Conservation (phyloP, 2,113 vertebrate genomes). For the Pangasianodon hypophthalmus region DNA sequence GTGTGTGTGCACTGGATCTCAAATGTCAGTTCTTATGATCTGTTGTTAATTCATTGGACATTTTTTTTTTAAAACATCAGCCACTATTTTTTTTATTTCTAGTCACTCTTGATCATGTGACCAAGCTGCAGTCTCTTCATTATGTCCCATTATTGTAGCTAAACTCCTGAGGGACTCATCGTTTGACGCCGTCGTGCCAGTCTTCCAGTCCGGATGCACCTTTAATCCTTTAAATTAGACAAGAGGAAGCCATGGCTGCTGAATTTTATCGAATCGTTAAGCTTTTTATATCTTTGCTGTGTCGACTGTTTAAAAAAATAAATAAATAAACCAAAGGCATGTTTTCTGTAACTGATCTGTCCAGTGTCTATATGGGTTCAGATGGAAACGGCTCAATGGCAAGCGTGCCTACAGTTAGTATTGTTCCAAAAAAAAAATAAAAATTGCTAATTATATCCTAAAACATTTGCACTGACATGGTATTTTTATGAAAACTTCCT, state of each 20-base stretch:
- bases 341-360: not conserved
- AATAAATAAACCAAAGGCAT: not conserved
- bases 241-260: not conserved
- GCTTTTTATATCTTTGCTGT: not conserved
- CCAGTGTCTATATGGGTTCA: not conserved
- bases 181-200: not conserved
- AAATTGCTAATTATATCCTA: constrained; percentile 48
- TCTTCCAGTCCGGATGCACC: not conserved
- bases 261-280: not conserved
- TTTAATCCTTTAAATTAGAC: not conserved
- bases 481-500: constrained; percentile 58
- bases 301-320: not conserved
- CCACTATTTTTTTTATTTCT: not conserved
- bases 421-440: not conserved
- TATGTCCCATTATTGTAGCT: not conserved
- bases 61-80: not conserved
- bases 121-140: not conserved
- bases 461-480: constrained; percentile 65
- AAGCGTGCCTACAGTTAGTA: not conserved
- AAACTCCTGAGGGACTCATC: not conserved
- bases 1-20: not conserved
- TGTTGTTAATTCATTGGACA: not conserved
- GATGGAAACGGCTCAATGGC: not conserved
- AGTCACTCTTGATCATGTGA: not conserved
- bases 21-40: not conserved